Evolutionary conservation across 2,113 vertebrate species (phyloP).

Genomic region (Ibidorhyncha struthersii): DNA sequence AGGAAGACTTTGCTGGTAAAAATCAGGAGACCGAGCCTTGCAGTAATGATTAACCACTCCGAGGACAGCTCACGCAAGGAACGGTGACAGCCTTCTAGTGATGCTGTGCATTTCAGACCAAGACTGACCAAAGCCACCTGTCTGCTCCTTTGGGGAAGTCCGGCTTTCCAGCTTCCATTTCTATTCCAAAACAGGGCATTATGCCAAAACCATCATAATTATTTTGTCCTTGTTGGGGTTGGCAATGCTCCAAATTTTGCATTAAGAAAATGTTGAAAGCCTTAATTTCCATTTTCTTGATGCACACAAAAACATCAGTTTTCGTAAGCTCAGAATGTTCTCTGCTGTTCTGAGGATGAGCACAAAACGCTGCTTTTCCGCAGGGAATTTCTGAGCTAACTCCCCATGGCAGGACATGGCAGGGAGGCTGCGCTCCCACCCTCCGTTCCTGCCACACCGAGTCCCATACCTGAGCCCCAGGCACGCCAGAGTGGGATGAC

Average conservation of each 20-base stretch:
- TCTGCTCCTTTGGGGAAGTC: background rate
- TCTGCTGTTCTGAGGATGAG: background rate
- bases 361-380: background rate
- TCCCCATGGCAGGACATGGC: background rate
- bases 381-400: background rate
- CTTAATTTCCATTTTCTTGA: background rate
- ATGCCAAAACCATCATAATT: accelerated
- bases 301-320: background rate
- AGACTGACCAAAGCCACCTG: background rate
- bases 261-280: background rate
- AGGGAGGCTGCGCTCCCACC: background rate
- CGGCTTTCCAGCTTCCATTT: background rate
- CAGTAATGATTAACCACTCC: background rate
- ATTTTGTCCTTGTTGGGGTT: background rate
- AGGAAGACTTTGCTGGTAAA: background rate
- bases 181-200: background rate
- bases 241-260: background rate
- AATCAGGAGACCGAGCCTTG: background rate
- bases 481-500: accelerated
- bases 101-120: background rate
- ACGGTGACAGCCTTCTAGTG: background rate
- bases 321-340: background rate
- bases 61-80: background rate
- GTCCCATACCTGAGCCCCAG: accelerated
- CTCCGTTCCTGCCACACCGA: background rate